phyloP scores from a whole-genome alignment of 2,888 invertebrate genomes.

The Hoplodrina ambigua region DNA sequence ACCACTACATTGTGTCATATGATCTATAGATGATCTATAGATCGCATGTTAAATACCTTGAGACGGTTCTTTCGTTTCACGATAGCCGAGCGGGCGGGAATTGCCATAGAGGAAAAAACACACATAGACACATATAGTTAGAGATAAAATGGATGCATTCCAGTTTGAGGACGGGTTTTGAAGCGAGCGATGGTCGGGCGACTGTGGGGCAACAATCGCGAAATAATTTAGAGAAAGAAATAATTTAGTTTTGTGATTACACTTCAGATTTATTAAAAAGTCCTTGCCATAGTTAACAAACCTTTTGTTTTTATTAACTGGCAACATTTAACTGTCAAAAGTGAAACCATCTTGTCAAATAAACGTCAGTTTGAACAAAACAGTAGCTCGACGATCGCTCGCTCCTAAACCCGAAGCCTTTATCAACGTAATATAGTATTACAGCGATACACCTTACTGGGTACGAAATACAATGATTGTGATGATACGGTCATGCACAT shows the following conservation, averaged over 20 bases:
- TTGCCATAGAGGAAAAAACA: constrained; percentile 93
- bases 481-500: constrained; percentile 78
- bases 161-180: constrained; percentile 56
- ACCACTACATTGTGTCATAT: constrained; percentile 82
- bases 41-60: constrained; percentile 85
- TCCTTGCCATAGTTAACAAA: background rate
- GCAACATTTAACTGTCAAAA: background rate
- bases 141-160: constrained; percentile 90
- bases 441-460: constrained; percentile 74
- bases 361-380: background rate
- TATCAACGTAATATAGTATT: constrained; percentile 58
- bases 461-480: constrained; percentile 77
- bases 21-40: constrained; percentile 64
- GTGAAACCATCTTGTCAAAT: background rate
- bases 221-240: too few species aligned
- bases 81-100: constrained; percentile 91
- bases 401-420: constrained; percentile 48
- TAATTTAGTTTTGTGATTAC: background rate
- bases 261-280: background rate
- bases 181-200: constrained; percentile 49
- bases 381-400: constrained; percentile 27
- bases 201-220: constrained; percentile 17
- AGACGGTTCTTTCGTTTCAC: constrained; percentile 90
- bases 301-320: background rate
- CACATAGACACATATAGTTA: constrained; percentile 92